These are phyloP conservation scores for Acholoe squamosa DNA, from an alignment of 2,888 invertebrate genomes.

Conservation along the genomic window DNA sequence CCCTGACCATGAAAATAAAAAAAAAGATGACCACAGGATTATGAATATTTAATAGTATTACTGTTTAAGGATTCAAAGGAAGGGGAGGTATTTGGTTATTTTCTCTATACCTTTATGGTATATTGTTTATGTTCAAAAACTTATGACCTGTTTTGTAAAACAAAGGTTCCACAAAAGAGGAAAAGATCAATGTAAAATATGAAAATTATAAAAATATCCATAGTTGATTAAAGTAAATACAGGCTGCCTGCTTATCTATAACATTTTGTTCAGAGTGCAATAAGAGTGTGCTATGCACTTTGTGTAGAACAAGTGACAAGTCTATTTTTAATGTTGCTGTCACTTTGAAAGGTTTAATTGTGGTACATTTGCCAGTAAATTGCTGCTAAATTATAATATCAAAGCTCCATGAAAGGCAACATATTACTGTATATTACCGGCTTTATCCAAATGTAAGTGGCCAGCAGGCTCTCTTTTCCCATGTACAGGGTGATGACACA, in stretches of 20 bases:
- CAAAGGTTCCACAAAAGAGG: not conserved
- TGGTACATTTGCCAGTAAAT: too few relatives aligned
- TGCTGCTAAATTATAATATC: too few relatives aligned
- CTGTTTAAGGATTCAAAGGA: not conserved
- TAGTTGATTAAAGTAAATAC: not conserved
- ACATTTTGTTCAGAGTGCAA: conserved; percentile 23
- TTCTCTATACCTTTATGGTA: not conserved
- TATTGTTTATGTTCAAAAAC: not conserved
- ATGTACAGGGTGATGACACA: not conserved
- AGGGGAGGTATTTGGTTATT: not conserved
- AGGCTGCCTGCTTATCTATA: conserved; percentile 8
- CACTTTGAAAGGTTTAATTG: not conserved
- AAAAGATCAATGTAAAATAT: not conserved
- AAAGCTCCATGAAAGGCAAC: too few relatives aligned
- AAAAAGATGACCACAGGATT: not conserved
- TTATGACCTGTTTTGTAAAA: conserved; percentile 6
- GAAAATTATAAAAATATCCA: not conserved
- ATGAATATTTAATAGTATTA: not conserved
- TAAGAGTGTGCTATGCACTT: conserved; percentile 28
- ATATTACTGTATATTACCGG: not conserved
- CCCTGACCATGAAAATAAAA: not conserved
- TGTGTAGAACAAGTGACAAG: not conserved
- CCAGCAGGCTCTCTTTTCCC: not conserved
- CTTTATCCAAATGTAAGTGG: not conserved
- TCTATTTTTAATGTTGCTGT: not conserved